phyloP scores from a whole-genome alignment of 2,888 invertebrate species.

The Rhamnusium bicolor region DNA sequence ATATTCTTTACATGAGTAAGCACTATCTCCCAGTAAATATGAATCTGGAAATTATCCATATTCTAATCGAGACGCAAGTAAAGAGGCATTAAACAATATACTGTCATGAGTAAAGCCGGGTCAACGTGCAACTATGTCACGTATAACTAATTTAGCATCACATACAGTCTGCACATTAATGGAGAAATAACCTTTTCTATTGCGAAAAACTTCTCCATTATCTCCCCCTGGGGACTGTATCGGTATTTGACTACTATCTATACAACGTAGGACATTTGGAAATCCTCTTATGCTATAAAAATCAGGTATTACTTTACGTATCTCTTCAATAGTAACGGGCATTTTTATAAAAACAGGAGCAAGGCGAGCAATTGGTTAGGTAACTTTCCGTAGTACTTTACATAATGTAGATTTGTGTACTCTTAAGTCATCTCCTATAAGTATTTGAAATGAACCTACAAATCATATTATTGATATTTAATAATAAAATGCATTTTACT shows the following conservation, averaged over 20 bases:
- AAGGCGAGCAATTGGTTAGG: background rate
- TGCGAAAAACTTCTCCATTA: background rate
- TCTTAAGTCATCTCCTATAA: background rate
- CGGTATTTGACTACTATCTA: background rate
- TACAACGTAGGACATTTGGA: too few relatives aligned
- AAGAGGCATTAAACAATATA: background rate
- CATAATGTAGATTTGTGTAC: background rate
- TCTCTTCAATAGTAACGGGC: background rate
- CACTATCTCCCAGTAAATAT: too few relatives aligned
- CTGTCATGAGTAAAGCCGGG: background rate
- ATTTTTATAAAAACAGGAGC: background rate
- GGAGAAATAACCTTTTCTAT: background rate
- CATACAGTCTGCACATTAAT: background rate
- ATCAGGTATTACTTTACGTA: background rate
- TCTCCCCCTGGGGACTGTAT: background rate
- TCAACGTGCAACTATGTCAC: background rate
- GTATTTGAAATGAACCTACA: background rate
- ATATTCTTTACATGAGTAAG: too few relatives aligned
- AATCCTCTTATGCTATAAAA: conserved; percentile 3
- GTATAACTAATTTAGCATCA: background rate
- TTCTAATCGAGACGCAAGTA: background rate
- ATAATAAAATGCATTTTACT: too few relatives aligned
- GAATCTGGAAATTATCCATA: background rate
- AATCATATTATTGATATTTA: too few relatives aligned
- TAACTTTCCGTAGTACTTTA: background rate